Conservation (phyloP, 2,888 invertebrate genomes). For the Myopa tessellatipennis region DNA sequence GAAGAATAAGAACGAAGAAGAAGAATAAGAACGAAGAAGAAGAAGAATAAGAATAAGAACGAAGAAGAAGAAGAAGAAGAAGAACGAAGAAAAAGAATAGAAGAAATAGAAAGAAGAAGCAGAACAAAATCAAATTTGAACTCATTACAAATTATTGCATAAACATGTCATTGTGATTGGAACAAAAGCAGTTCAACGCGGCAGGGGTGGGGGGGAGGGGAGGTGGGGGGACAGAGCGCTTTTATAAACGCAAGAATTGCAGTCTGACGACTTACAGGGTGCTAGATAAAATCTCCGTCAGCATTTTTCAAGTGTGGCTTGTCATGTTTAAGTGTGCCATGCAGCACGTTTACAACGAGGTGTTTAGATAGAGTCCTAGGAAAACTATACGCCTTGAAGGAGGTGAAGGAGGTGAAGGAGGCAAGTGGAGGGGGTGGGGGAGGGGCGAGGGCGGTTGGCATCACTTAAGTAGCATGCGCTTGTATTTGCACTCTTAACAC, state of each 20-base stretch:
- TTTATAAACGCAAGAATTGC: slow-evolving; percentile 16
- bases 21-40: not conserved
- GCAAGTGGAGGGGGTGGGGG: not conserved
- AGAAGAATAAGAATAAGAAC: no score
- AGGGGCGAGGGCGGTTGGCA: no score
- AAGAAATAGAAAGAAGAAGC: not conserved
- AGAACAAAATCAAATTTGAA: slow-evolving; percentile 1
- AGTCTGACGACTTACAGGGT: slow-evolving; percentile 26
- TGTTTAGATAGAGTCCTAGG: not conserved
- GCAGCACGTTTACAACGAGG: slow-evolving; percentile 9
- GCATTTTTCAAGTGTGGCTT: slow-evolving; percentile 61
- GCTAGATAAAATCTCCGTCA: slow-evolving; percentile 58
- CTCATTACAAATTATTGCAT: slow-evolving; percentile 12
- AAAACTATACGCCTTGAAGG: slow-evolving; percentile 49
- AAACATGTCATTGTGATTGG: not conserved
- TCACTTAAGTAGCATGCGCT: no score
- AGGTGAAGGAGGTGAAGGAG: slow-evolving; percentile 49
- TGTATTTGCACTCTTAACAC: no score
- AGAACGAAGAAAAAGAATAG: not conserved
- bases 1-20: not conserved
- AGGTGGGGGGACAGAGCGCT: not conserved
- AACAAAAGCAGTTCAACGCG: not conserved
- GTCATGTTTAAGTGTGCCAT: slow-evolving; percentile 34
- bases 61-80: no score
- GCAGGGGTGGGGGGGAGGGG: not conserved